These are phyloP conservation scores for Antechinus flavipes DNA, from an alignment of 2,113 vertebrate genomes.

Conservation along the genomic window DNA sequence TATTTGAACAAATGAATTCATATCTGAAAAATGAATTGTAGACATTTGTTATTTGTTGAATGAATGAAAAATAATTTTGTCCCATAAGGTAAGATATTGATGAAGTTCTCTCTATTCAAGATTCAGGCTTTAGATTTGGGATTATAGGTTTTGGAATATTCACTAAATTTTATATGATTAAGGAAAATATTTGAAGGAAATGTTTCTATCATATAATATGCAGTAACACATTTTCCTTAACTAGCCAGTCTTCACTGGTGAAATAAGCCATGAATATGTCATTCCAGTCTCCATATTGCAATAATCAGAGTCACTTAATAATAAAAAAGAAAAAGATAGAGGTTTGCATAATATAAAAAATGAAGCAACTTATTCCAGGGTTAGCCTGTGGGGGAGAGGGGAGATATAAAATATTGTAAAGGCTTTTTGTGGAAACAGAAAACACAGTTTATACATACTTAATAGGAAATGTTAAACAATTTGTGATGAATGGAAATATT, in stretches of 20 bases:
- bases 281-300: constrained; percentile 33
- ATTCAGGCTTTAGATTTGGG: background rate
- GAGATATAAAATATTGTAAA: background rate
- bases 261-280: constrained; percentile 56
- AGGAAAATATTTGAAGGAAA: constrained; percentile 9
- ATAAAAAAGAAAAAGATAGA: constrained; percentile 47
- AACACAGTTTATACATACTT: background rate
- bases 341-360: constrained; percentile 60
- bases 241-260: constrained; percentile 41
- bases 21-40: background rate
- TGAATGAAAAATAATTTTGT: background rate
- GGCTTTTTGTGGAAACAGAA: background rate
- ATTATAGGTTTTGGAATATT: background rate
- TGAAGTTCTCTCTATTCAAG: background rate
- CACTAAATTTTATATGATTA: background rate
- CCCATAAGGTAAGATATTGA: background rate
- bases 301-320: constrained; percentile 56
- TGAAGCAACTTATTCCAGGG: constrained; percentile 60
- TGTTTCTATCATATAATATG: background rate
- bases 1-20: background rate
- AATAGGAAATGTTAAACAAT: background rate
- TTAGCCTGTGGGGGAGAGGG: background rate
- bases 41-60: background rate
- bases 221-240: constrained; percentile 37
- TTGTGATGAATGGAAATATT: background rate